Percentiles rank a stretch among this genome's conserved stretches.
Conservation (phyloP, 2,113 vertebrate species). For the Pterocles orientalis region DNA sequence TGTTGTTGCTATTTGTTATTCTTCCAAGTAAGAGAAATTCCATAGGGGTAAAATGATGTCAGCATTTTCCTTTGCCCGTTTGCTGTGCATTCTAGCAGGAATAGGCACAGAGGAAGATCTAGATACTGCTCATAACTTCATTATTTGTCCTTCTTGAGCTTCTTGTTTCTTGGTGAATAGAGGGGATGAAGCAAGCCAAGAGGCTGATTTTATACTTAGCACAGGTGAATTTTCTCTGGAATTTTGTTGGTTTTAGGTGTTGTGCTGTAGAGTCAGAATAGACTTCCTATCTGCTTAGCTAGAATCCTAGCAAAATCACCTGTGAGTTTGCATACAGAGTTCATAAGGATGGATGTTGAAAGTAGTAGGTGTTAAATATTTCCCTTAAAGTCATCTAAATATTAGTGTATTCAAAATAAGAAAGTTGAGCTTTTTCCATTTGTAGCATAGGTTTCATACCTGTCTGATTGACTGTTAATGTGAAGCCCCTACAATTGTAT, state of each 20-base stretch:
- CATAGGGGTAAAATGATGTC: background rate
- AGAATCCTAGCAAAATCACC: background rate
- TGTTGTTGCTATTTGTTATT: background rate
- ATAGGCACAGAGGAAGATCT: background rate
- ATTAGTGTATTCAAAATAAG: background rate
- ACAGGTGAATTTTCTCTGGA: background rate
- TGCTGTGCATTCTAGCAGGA: background rate
- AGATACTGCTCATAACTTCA: background rate
- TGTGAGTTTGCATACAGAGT: background rate
- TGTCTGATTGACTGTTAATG: background rate
- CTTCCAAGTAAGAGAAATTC: conserved; percentile 8
- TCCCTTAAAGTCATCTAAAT: background rate
- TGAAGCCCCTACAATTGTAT: background rate
- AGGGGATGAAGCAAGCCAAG: background rate
- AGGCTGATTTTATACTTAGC: background rate
- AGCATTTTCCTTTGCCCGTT: conserved; percentile 18
- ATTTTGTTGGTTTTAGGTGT: background rate
- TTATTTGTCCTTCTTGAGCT: background rate
- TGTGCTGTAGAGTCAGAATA: background rate
- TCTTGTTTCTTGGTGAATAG: background rate
- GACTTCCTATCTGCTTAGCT: background rate
- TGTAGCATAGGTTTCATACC: background rate
- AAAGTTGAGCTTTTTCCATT: background rate
- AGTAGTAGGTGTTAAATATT: background rate
- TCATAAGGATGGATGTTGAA: background rate